phyloP scores from a whole-genome alignment of 2,888 invertebrate species.

The Netelia virgata region DNA sequence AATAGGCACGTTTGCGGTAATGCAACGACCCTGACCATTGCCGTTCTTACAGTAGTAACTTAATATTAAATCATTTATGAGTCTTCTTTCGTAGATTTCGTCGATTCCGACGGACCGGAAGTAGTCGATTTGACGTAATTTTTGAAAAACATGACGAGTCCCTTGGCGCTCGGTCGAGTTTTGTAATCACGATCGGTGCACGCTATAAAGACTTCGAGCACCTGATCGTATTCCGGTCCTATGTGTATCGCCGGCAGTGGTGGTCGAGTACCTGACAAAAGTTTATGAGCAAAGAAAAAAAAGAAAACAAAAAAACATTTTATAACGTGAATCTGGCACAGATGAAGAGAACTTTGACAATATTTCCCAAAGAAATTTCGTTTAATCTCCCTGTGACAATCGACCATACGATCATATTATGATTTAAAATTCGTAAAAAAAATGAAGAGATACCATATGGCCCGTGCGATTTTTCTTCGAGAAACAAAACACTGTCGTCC shows the following conservation, averaged over 20 bases:
- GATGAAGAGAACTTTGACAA: constrained; percentile 4
- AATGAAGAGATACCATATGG: constrained; percentile 73
- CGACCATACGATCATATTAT: not conserved
- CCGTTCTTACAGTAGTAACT: not conserved
- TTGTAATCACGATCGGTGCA: constrained; percentile 89
- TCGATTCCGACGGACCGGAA: constrained; percentile 7
- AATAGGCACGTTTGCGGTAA: not conserved
- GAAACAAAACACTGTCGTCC: constrained; percentile 73
- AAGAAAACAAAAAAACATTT: constrained; percentile 7
- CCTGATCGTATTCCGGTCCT: constrained; percentile 87
- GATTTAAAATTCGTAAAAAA: constrained; percentile 7
- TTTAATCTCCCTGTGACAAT: constrained; percentile 56
- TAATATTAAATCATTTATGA: constrained; percentile 6
- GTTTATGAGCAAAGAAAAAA: not conserved
- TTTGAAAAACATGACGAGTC: constrained; percentile 85
- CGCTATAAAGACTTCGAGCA: constrained; percentile 90
- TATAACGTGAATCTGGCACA: too few relatives aligned
- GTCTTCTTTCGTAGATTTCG: constrained; percentile 15
- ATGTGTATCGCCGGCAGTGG: constrained; percentile 88
- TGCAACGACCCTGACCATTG: not conserved
- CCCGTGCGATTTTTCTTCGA: constrained; percentile 61
- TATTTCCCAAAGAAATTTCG: not conserved
- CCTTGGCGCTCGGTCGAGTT: constrained; percentile 88
- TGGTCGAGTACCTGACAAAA: constrained; percentile 89
- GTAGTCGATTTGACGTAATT: constrained; percentile 76